Evolutionary conservation across 2,888 invertebrate genomes (phyloP).

Genomic region (Eilema caniola): DNA sequence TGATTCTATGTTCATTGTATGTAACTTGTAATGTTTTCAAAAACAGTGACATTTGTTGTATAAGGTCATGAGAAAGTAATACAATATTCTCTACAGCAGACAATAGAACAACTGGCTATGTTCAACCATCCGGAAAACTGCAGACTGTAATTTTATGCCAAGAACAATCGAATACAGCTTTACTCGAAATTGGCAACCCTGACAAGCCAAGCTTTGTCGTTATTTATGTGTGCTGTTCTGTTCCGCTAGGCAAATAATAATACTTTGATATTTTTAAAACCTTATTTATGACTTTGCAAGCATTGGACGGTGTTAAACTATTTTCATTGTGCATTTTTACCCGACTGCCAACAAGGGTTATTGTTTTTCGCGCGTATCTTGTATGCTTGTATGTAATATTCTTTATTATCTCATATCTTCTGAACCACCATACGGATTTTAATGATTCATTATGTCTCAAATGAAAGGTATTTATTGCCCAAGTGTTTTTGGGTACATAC

Average conservation of each 20-base stretch:
- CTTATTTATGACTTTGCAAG: slow-evolving; percentile 22
- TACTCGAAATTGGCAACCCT: slow-evolving; percentile 15
- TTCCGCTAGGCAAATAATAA: slow-evolving; percentile 19
- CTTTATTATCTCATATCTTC: too few species aligned
- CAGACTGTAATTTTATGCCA: not conserved
- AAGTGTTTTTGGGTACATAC: too few species aligned
- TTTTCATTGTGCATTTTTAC: slow-evolving; percentile 6
- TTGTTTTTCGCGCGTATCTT: too few species aligned
- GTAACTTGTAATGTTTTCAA: not conserved
- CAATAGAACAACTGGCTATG: not conserved
- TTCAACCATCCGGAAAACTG: not conserved
- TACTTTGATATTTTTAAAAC: slow-evolving; percentile 21
- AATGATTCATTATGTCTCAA: too few species aligned
- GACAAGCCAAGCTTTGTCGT: slow-evolving; percentile 12
- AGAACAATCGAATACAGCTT: not conserved
- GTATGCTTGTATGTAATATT: too few species aligned
- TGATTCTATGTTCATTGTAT: not conserved
- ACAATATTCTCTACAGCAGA: not conserved
- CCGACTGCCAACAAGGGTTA: too few species aligned
- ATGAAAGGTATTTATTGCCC: too few species aligned
- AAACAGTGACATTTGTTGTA: not conserved
- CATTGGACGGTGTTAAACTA: slow-evolving; percentile 13
- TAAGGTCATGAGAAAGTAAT: not conserved
- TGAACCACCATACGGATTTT: too few species aligned
- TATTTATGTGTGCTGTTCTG: slow-evolving; percentile 25